Conservation (phyloP, 2,888 invertebrate genomes). For the Cryptus armator region DNA sequence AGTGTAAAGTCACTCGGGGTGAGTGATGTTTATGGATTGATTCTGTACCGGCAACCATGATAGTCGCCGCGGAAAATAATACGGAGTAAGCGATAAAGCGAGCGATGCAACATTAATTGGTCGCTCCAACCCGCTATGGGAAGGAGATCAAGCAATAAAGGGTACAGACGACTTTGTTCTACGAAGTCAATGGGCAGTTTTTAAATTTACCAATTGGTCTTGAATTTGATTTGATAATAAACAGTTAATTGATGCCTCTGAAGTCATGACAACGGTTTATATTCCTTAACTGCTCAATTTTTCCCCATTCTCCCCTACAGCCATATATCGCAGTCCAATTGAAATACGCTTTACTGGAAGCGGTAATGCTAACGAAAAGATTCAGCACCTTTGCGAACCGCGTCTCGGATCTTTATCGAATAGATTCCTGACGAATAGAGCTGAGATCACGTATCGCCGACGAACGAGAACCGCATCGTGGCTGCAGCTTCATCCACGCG, state of each 20-base stretch:
- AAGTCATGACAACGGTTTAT: too few species aligned
- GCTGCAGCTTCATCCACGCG: conserved; percentile 52
- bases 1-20: conserved; percentile 47
- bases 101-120: conserved; percentile 1
- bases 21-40: conserved; percentile 60
- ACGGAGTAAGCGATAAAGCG: not conserved
- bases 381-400: too few species aligned
- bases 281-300: too few species aligned
- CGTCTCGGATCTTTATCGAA: not conserved
- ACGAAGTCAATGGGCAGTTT: too few species aligned
- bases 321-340: too few species aligned
- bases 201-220: too few species aligned
- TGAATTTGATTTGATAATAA: too few species aligned
- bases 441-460: conserved; percentile 20
- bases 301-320: not conserved
- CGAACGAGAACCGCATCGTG: conserved; percentile 11
- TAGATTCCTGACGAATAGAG: conserved; percentile 36
- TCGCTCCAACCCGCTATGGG: not conserved
- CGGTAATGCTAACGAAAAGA: too few species aligned
- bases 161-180: too few species aligned
- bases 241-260: too few species aligned
- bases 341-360: too few species aligned
- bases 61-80: conserved; percentile 4
- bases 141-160: not conserved
- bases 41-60: conserved; percentile 25